Evolutionary conservation across 2,797 vertebrate species (phyloP).

Genomic region (Coilia nasus): DNA sequence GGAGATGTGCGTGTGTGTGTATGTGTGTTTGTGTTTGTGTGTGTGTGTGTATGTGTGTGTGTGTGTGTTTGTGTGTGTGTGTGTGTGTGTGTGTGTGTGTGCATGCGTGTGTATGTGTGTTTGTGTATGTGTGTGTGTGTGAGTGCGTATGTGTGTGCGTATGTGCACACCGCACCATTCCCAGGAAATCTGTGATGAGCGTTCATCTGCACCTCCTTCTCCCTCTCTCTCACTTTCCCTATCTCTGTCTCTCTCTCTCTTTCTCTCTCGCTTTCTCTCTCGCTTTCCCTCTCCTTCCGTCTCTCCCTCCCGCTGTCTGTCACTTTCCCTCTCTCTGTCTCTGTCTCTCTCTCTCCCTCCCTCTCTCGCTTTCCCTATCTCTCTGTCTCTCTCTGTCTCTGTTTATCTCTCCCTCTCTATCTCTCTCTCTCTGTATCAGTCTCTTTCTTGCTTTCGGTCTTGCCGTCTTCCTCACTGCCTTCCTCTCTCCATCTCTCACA

Average conservation of each 20-base stretch:
- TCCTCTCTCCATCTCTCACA: not conserved
- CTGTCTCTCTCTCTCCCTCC: not conserved
- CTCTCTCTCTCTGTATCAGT: not conserved
- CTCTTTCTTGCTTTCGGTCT: not conserved
- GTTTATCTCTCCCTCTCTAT: not conserved
- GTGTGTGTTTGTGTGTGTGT: no score
- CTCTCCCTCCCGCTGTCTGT: not conserved
- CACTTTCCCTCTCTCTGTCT: not conserved
- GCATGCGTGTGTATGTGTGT: not conserved
- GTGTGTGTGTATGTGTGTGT: no score
- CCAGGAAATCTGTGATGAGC: conserved; percentile 50
- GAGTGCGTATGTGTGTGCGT: conserved; percentile 37
- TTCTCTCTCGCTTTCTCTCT: not conserved
- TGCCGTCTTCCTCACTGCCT: not conserved
- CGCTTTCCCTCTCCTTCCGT: no score
- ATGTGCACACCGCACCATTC: conserved; percentile 53
- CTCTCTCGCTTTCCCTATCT: not conserved
- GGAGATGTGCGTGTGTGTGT: not conserved
- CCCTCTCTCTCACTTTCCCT: conserved; percentile 10
- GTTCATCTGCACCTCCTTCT: conserved; percentile 37
- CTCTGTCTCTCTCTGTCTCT: not conserved
- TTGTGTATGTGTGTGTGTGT: not conserved
- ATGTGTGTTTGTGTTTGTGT: no score
- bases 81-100: not conserved
- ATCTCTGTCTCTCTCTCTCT: not conserved